Evolutionary conservation across 2,888 invertebrate species (phyloP).

Genomic region (Mystacides longicornis): DNA sequence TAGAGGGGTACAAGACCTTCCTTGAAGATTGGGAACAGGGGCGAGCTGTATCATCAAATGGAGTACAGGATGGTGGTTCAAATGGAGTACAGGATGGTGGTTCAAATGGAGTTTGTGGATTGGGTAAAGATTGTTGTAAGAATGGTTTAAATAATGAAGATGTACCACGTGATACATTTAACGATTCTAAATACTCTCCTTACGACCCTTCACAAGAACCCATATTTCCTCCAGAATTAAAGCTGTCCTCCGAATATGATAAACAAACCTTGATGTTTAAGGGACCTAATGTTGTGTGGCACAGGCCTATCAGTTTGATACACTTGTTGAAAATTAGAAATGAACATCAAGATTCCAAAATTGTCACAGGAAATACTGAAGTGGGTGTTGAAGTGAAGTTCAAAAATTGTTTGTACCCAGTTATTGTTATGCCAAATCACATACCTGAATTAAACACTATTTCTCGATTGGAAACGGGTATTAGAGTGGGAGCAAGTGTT

Average conservation of each 20-base stretch:
- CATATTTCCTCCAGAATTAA: slow-evolving; percentile 86
- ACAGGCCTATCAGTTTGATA: slow-evolving; percentile 60
- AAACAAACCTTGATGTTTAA: slow-evolving; percentile 53
- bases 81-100: slow-evolving; percentile 31
- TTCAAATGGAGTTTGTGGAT: slow-evolving; percentile 40
- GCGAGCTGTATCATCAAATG: slow-evolving; percentile 25
- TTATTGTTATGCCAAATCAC: slow-evolving; percentile 64
- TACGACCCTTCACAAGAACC: slow-evolving; percentile 80
- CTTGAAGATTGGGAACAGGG: slow-evolving; percentile 63
- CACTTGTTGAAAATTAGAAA: slow-evolving; percentile 63
- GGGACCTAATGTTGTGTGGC: slow-evolving; percentile 65
- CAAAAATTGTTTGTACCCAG: slow-evolving; percentile 71
- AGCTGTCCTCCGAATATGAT: slow-evolving; percentile 52
- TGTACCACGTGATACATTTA: slow-evolving; percentile 44
- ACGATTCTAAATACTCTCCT: slow-evolving; percentile 57
- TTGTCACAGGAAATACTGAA: slow-evolving; percentile 89
- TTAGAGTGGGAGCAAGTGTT: slow-evolving; percentile 72
- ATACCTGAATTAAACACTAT: slow-evolving; percentile 62
- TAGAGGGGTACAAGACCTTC: slow-evolving; percentile 84
- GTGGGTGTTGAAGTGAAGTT: slow-evolving; percentile 88
- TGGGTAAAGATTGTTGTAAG: slow-evolving; percentile 65
- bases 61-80: slow-evolving; percentile 25
- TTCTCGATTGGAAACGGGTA: slow-evolving; percentile 43
- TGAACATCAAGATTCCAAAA: slow-evolving; percentile 59
- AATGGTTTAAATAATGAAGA: slow-evolving; percentile 32